phyloP scores from a whole-genome alignment of 1,140 invertebrate species.

The Lepidurus apus region DNA sequence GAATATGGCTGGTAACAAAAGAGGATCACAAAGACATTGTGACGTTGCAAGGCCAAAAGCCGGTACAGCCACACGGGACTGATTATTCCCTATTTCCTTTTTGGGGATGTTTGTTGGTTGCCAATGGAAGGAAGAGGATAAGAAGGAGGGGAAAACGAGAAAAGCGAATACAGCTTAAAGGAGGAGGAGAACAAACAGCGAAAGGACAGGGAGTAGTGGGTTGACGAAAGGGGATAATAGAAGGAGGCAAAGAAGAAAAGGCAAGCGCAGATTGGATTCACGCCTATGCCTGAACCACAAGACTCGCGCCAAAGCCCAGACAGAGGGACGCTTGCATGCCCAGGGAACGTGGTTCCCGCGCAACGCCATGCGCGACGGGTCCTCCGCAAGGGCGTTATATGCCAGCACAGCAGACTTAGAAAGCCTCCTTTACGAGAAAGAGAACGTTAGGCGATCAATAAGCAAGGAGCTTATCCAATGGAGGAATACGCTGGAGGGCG shows the following conservation, averaged over 20 bases:
- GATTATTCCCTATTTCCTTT: constrained; percentile 22
- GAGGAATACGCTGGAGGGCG: constrained; percentile 20
- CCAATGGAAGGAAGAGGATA: constrained; percentile 23
- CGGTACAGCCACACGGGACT: background rate
- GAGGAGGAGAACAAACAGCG: background rate
- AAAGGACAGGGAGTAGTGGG: constrained; percentile 10
- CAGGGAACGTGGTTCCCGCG: constrained; percentile 15
- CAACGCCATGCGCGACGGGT: constrained; percentile 26
- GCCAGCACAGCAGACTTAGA: background rate
- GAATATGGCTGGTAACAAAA: background rate
- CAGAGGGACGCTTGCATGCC: constrained; percentile 8
- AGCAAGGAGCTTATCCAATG: constrained; percentile 21
- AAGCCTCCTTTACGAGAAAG: constrained; percentile 13
- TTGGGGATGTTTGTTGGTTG: constrained; percentile 17
- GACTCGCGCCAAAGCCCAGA: background rate
- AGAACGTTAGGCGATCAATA: background rate
- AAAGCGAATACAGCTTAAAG: background rate
- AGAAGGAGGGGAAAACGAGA: constrained; percentile 21
- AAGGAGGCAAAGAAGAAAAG: constrained; percentile 24
- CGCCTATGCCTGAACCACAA: background rate
- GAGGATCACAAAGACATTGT: background rate
- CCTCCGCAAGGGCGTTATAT: background rate
- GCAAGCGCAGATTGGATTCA: constrained; percentile 14
- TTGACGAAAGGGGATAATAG: background rate
- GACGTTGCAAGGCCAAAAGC: constrained; percentile 7